Base-by-base conservation (phyloP, 2,888 invertebrate genomes). In the Heteromyza rotundicornis region DNA sequence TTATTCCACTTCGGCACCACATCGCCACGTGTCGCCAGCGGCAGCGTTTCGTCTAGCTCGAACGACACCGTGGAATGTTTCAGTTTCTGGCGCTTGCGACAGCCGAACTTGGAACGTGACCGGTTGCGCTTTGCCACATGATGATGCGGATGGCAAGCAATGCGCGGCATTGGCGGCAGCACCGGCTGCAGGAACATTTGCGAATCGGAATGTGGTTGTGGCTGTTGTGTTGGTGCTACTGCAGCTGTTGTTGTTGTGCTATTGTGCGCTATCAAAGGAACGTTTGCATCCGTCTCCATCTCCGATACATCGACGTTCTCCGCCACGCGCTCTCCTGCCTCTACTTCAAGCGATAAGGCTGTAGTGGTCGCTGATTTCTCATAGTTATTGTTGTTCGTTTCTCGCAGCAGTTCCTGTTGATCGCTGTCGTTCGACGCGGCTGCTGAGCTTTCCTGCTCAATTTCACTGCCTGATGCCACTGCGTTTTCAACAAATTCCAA, bases 1-100 rank as follows among this genome's bases (percentile, higher is more conserved):
- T 96, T 95, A 78, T 92, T 94, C 94, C 94, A 95, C 73, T 88
- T 88, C 40, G 90, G 90, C 70, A 85, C 79, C n/a, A 80, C 79
- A 70, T 80, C 80, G 57, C 77, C 83, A 63, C 84, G 79, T 32
- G 77, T 76, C 5, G 76, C 75, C 63, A 84, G 84, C 27, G 84
- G 81, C 74, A 83, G 84, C 36, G 84, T 85, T 16, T 84, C 84
- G 61, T 86, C 85, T 67, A 80, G 78, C 63, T 82, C 81, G 62
- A 76, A 73, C 40, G 77, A 75, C 54, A 81, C 79, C 3, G 74
- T 75, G 65, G 75, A 76, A 60, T 80, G 79, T 57, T 79, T 78
- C 56, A 74, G 75, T 22, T 77, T 79, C 57, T 78, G 79, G 16
- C 80, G 78, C 68, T 80, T 82, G 2, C 80, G 79, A 54, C 74